A percentile compares a stretch with the other conserved stretches of the same genome.
phyloP scores from a whole-genome alignment of 2,113 vertebrate genomes.

The Poecilia latipinna region DNA sequence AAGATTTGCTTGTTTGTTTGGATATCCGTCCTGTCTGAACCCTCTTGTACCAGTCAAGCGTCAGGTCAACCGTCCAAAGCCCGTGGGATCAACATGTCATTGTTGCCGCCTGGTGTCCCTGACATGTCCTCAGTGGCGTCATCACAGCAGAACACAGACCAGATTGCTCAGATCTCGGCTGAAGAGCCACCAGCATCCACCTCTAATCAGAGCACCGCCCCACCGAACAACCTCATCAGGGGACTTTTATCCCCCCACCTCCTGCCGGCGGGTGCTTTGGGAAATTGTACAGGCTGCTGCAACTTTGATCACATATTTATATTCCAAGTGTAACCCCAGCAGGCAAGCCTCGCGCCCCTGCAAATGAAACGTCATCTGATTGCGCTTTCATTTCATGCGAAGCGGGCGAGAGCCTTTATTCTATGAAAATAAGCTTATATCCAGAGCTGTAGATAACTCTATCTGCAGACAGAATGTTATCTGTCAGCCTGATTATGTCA shows the following conservation, averaged over 20 bases:
- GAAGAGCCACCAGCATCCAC: conserved; percentile 42
- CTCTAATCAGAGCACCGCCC: conserved; percentile 46
- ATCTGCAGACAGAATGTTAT: conserved; percentile 68
- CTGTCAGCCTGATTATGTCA: conserved; percentile 74
- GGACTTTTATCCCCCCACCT: conserved; percentile 6
- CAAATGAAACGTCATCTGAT: conserved; percentile 19
- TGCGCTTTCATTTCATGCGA: conserved; percentile 25
- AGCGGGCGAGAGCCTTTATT: conserved; percentile 28
- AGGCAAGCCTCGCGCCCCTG: conserved; percentile 4
- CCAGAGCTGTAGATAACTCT: conserved; percentile 58
- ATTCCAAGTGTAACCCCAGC: conserved; percentile 27
- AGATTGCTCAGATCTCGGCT: conserved; percentile 31
- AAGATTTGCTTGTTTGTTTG: conserved; percentile 61
- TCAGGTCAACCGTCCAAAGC: conserved; percentile 63
- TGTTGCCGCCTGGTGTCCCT: conserved; percentile 58
- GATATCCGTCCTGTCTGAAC: conserved; percentile 66
- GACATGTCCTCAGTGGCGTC: conserved; percentile 73
- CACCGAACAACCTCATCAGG: conserved; percentile 45
- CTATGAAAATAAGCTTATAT: conserved; percentile 28
- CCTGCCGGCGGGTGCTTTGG: conserved; percentile 38
- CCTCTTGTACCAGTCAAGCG: conserved; percentile 75
- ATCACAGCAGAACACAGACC: conserved; percentile 54
- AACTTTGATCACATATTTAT: conserved; percentile 61
- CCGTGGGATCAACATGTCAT: conserved; percentile 70
- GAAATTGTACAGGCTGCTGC: conserved; percentile 14